Conservation (phyloP, 2,113 vertebrate genomes). For the Pungitius pungitius region DNA sequence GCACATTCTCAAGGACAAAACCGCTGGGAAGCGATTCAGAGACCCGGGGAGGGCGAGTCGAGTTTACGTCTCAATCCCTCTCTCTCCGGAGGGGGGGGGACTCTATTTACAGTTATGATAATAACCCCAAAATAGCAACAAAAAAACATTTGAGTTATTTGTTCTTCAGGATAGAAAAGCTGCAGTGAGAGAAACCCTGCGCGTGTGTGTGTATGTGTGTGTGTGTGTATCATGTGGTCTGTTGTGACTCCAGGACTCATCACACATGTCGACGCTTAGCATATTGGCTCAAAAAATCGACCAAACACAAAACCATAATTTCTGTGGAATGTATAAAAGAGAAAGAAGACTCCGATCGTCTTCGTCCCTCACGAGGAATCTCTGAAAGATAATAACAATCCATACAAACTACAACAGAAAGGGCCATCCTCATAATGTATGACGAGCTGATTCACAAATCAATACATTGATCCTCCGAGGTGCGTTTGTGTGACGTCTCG, state of each 20-base stretch:
- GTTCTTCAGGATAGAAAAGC: constrained; percentile 3
- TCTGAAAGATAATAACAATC: not conserved
- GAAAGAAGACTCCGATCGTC: constrained; percentile 9
- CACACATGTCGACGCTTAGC: constrained; percentile 15
- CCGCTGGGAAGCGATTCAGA: constrained; percentile 65
- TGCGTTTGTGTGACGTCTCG: constrained; percentile 9
- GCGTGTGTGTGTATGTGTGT: not conserved
- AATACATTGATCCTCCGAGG: not conserved
- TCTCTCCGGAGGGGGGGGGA: constrained; percentile 47
- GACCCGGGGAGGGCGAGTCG: constrained; percentile 57
- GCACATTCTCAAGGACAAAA: constrained; percentile 86
- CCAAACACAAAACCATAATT: not conserved
- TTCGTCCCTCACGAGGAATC: constrained; percentile 1
- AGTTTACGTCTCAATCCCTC: constrained; percentile 61
- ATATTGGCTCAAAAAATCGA: constrained; percentile 3
- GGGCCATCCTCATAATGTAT: not conserved
- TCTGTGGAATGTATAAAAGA: not conserved
- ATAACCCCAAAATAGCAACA: constrained; percentile 36
- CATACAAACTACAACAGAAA: not conserved
- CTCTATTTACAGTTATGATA: constrained; percentile 47
- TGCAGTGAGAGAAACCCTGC: not conserved
- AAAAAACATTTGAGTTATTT: constrained; percentile 26
- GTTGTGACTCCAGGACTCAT: constrained; percentile 20
- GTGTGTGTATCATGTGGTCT: constrained; percentile 6
- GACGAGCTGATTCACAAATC: constrained; percentile 9